phyloP scores from a whole-genome alignment of 2,113 vertebrate genomes.

The Arenaria interpres region DNA sequence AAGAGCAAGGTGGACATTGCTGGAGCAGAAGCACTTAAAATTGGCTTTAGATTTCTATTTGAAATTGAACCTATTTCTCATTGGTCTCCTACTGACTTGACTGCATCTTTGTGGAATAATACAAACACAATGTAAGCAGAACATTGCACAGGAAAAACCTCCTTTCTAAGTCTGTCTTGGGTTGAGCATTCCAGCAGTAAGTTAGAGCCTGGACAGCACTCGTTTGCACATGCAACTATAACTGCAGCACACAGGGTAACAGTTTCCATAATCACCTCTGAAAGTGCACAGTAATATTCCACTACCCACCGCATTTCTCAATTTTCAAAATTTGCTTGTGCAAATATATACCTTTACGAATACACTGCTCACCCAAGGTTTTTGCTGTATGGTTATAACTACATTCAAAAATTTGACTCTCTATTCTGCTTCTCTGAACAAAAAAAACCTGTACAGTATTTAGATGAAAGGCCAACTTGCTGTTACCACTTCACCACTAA shows the following conservation, averaged over 20 bases:
- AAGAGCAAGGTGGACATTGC: background rate
- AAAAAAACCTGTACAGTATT: background rate
- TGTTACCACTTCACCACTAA: background rate
- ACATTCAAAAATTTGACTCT: background rate
- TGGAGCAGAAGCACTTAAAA: background rate
- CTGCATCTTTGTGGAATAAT: background rate
- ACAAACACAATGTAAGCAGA: background rate
- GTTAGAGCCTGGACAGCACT: rapidly evolving
- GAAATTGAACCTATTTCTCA: background rate
- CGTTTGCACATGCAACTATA: rapidly evolving
- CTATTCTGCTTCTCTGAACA: background rate
- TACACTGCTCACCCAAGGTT: rapidly evolving
- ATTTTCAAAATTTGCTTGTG: background rate
- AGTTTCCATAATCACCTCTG: background rate
- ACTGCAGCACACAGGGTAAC: background rate
- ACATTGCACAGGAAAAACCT: background rate
- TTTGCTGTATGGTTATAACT: background rate
- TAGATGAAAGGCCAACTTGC: background rate
- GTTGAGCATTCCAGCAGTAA: background rate
- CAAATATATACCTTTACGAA: background rate
- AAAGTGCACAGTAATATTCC: background rate
- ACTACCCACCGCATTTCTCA: background rate
- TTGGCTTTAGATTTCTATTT: background rate
- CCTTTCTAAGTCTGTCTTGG: background rate
- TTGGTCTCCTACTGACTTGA: background rate